phyloP scores from a whole-genome alignment of 2,797 vertebrate species.

The Melanogrammus aeglefinus region DNA sequence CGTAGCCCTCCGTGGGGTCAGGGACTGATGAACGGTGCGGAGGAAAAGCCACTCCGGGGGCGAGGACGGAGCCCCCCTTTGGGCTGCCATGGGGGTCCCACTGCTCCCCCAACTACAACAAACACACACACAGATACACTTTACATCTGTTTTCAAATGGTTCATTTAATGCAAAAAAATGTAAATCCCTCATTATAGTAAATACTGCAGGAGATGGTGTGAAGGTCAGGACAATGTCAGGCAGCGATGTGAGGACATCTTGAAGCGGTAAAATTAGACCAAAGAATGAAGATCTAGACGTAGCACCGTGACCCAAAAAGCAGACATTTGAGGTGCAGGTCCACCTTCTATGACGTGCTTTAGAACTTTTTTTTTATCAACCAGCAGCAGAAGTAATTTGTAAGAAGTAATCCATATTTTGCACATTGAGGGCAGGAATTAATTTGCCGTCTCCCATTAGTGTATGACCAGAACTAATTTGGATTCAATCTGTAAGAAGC shows the following conservation, averaged over 20 bases:
- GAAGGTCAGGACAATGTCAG: background rate
- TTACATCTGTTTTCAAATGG: background rate
- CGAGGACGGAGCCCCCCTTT: conserved; percentile 82
- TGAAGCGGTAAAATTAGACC: background rate
- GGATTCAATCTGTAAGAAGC: too few relatives aligned
- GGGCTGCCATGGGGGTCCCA: conserved; percentile 97
- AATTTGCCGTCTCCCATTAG: background rate
- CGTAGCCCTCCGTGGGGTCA: conserved; percentile 94
- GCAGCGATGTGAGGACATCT: background rate
- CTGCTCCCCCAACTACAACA: conserved; percentile 80
- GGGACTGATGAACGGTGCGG: conserved; percentile 92
- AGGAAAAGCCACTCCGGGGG: conserved; percentile 85
- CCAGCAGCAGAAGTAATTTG: background rate
- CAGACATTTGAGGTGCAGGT: background rate
- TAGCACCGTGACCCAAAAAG: background rate
- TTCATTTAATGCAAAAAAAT: background rate
- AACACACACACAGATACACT: background rate
- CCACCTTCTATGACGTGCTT: background rate
- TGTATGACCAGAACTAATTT: too few relatives aligned
- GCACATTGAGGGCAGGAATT: background rate
- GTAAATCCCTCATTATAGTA: too few relatives aligned
- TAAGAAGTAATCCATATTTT: too few relatives aligned
- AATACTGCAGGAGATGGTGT: background rate
- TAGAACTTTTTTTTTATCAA: background rate
- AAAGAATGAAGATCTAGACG: background rate